Evolutionary conservation across 2,888 invertebrate species (phyloP).

Genomic region (Platycheirus rosarum): DNA sequence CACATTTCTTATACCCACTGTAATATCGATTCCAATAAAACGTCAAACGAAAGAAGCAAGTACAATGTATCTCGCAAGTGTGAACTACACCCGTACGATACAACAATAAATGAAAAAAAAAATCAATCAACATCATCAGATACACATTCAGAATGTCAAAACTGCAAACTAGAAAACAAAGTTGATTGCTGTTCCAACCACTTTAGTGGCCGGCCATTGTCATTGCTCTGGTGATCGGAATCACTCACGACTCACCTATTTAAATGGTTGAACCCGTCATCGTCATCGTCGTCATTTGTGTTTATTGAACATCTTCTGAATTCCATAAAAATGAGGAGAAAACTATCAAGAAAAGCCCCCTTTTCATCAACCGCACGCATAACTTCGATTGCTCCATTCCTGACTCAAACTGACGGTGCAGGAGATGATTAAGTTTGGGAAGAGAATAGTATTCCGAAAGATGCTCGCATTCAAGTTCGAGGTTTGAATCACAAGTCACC

Average conservation of each 20-base stretch:
- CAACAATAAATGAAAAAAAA: too few relatives aligned
- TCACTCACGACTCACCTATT: slow-evolving; percentile 19
- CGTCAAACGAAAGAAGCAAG: too few relatives aligned
- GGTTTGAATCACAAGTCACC: too few relatives aligned
- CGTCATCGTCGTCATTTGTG: neutral
- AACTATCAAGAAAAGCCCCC: neutral
- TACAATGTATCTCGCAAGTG: too few relatives aligned
- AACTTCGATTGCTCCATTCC: slow-evolving; percentile 13
- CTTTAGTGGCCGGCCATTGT: neutral
- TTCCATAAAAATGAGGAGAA: slow-evolving; percentile 26
- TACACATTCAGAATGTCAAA: too few relatives aligned
- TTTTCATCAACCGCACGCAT: slow-evolving; percentile 2
- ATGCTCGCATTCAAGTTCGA: slow-evolving; percentile 16
- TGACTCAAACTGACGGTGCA: neutral
- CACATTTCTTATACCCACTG: too few relatives aligned
- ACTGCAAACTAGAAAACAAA: neutral
- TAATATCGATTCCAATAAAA: too few relatives aligned
- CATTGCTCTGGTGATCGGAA: slow-evolving; percentile 11
- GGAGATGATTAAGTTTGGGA: slow-evolving; percentile 15
- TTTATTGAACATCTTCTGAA: neutral
- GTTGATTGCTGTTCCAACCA: neutral
- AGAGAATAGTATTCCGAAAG: slow-evolving; percentile 15
- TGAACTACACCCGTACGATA: too few relatives aligned
- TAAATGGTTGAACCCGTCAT: slow-evolving; percentile 17
- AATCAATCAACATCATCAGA: too few relatives aligned